These are phyloP conservation scores for Araneus ventricosus DNA, from an alignment of 1,140 invertebrate species.

Conservation along the genomic window DNA sequence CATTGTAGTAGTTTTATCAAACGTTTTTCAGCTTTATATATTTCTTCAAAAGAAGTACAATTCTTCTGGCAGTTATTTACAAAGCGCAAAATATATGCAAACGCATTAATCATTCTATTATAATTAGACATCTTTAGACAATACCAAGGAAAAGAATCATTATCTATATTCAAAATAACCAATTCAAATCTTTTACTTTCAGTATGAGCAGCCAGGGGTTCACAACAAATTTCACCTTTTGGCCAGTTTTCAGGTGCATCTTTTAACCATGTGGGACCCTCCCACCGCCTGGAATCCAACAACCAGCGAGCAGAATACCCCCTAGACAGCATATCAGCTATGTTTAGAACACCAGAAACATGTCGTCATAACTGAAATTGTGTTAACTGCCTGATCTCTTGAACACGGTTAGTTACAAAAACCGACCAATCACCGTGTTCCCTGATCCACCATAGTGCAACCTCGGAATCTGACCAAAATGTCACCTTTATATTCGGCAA, in stretches of 20 bases:
- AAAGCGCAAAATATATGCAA: too few relatives aligned
- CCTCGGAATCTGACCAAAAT: slow-evolving; percentile 37
- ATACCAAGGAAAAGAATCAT: background rate
- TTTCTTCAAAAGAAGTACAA: background rate
- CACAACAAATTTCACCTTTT: background rate
- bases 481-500: background rate
- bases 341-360: slow-evolving; percentile 32
- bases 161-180: too few relatives aligned
- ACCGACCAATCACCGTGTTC: background rate
- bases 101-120: background rate
- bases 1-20: background rate
- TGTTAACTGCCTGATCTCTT: slow-evolving; percentile 12
- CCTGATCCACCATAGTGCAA: slow-evolving; percentile 59
- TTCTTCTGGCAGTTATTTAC: slow-evolving; percentile 23
- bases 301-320: background rate
- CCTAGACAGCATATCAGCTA: slow-evolving; percentile 13
- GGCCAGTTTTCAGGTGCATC: slow-evolving; percentile 19
- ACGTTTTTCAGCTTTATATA: background rate
- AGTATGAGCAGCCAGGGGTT: background rate
- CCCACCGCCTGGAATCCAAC: slow-evolving; percentile 36
- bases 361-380: background rate
- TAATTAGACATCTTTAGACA: background rate
- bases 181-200: too few relatives aligned
- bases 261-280: background rate
- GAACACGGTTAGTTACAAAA: slow-evolving; percentile 32